Conservation (phyloP, 2,888 invertebrate genomes). For the Lamellibrachia columna region DNA sequence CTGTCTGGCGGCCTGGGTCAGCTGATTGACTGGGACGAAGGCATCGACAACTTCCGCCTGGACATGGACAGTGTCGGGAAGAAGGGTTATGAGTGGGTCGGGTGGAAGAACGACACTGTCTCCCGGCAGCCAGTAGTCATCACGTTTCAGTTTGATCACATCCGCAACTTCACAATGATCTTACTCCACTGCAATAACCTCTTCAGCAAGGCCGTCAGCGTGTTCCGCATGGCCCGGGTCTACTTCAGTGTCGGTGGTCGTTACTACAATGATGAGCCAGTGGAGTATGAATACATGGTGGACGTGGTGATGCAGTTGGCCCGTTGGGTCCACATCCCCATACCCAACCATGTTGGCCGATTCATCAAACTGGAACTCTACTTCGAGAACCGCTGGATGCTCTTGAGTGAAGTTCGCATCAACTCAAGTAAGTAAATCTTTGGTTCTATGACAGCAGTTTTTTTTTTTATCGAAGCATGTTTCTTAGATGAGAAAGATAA, state of each 20-base stretch:
- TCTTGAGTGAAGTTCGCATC: constrained; percentile 89
- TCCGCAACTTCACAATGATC: constrained; percentile 85
- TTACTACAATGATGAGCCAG: constrained; percentile 80
- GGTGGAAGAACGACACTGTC: constrained; percentile 75
- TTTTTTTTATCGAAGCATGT: too few relatives aligned
- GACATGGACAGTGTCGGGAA: constrained; percentile 70
- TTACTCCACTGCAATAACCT: constrained; percentile 87
- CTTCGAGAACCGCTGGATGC: constrained; percentile 88
- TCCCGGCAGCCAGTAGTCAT: constrained; percentile 74
- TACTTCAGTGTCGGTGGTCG: constrained; percentile 81
- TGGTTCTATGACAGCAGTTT: background rate
- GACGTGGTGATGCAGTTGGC: constrained; percentile 84
- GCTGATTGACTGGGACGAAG: constrained; percentile 79
- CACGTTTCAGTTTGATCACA: constrained; percentile 86
- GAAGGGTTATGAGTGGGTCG: constrained; percentile 82
- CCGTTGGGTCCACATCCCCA: constrained; percentile 83
- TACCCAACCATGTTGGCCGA: constrained; percentile 83
- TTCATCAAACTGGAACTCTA: constrained; percentile 80
- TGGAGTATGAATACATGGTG: constrained; percentile 73
- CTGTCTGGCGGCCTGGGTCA: constrained; percentile 84
- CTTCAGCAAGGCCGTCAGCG: constrained; percentile 84
- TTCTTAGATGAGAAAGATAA: too few relatives aligned
- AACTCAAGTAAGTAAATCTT: constrained; percentile 75
- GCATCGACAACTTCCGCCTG: constrained; percentile 72
- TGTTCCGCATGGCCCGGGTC: constrained; percentile 82